A percentile compares a stretch with the other conserved stretches of the same genome.
phyloP scores from a whole-genome alignment of 2,113 vertebrate species.

The Eudyptes chrysolophus region DNA sequence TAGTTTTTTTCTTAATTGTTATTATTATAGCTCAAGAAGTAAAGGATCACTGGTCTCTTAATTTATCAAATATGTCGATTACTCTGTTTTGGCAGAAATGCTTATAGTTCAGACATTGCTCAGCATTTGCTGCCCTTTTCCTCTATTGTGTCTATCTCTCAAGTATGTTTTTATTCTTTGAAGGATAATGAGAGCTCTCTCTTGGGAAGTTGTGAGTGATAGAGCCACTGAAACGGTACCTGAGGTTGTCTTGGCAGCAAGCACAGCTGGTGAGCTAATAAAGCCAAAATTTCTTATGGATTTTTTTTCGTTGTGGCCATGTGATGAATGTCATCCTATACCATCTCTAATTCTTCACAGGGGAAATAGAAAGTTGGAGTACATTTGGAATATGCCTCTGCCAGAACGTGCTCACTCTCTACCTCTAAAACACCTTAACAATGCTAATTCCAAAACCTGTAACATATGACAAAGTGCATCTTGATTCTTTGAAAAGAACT shows the following conservation, averaged over 20 bases:
- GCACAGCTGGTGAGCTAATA: neutral
- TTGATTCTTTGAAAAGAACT: neutral
- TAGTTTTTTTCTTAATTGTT: neutral
- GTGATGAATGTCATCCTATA: neutral
- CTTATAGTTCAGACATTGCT: neutral
- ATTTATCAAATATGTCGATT: neutral
- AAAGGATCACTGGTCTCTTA: neutral
- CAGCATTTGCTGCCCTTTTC: neutral
- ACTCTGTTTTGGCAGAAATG: neutral
- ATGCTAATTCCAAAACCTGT: neutral
- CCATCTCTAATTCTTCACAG: neutral
- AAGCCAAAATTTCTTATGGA: neutral
- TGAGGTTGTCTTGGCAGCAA: neutral
- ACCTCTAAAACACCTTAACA: neutral
- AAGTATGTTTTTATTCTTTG: neutral
- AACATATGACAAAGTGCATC: neutral
- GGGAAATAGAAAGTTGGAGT: neutral
- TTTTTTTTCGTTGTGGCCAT: neutral
- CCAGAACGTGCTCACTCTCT: neutral
- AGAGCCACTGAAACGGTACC: neutral
- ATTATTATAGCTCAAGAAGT: neutral
- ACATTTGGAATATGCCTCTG: neutral
- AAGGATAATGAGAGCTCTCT: slow-evolving; percentile 4
- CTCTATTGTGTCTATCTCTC: neutral
- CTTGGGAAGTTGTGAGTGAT: neutral